phyloP scores from a whole-genome alignment of 1,140 invertebrate species.

The Temnothorax curvispinosus region DNA sequence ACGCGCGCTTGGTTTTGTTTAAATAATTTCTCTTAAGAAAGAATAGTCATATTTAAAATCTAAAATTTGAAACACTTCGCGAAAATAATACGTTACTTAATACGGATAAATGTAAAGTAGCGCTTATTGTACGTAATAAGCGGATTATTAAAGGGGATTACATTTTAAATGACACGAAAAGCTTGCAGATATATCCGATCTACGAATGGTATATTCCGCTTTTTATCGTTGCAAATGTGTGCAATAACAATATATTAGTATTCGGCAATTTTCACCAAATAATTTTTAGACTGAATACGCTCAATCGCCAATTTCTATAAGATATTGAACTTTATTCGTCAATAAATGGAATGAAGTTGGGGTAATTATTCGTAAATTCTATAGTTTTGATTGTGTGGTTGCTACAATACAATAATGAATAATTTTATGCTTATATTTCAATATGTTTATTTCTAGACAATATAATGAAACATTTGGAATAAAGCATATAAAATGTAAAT shows the following conservation, averaged over 20 bases:
- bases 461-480: neutral
- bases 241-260: neutral
- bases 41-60: neutral
- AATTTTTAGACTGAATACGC: neutral
- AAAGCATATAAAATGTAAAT: neutral
- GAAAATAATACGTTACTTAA: constrained; percentile 3
- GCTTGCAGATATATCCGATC: neutral
- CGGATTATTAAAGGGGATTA: constrained; percentile 49
- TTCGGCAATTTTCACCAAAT: neutral
- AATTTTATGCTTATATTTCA: constrained; percentile 21
- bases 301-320: neutral
- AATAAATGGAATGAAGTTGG: neutral
- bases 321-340: neutral
- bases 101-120: constrained; percentile 22
- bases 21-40: neutral
- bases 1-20: neutral
- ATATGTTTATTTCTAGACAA: neutral
- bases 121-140: constrained; percentile 28
- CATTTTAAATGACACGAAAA: constrained; percentile 34
- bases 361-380: neutral
- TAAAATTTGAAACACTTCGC: neutral
- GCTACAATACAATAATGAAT: too few species aligned
- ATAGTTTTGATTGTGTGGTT: neutral
- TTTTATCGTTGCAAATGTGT: neutral
- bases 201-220: neutral